Evolutionary conservation across 2,888 invertebrate species (phyloP).

Genomic region (Drosophila acutilabella): DNA sequence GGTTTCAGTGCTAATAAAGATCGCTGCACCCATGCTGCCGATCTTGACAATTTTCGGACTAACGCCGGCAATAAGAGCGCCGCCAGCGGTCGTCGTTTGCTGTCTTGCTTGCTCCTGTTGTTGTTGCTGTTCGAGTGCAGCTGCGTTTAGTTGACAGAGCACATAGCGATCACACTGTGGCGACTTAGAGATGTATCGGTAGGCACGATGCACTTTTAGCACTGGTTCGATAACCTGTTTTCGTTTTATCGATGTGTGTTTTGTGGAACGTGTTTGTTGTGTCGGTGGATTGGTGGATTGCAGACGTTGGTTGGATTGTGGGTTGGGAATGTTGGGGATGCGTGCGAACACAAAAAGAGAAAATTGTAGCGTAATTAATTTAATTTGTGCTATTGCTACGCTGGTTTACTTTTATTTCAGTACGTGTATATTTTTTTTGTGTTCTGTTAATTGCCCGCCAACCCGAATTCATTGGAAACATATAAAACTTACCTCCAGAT

Average conservation of each 20-base stretch:
- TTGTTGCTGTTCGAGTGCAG: constrained; percentile 85
- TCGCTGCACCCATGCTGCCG: constrained; percentile 91
- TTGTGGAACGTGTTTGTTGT: constrained; percentile 18
- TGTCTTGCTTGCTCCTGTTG: constrained; percentile 74
- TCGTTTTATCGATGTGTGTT: constrained; percentile 9
- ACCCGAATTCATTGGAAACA: constrained; percentile 21
- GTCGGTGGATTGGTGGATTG: constrained; percentile 34
- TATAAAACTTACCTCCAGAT: constrained; percentile 87
- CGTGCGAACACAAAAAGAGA: constrained; percentile 51
- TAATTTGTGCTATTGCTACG: constrained; percentile 59
- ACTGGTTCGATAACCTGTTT: constrained; percentile 90
- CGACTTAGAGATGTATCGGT: constrained; percentile 89
- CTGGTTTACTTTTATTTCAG: constrained; percentile 16
- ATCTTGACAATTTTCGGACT: constrained; percentile 90
- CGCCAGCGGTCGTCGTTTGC: constrained; percentile 76
- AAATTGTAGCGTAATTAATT: constrained; percentile 72
- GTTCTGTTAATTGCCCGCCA: constrained; percentile 26
- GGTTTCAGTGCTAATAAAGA: constrained; percentile 90
- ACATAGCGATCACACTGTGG: constrained; percentile 92
- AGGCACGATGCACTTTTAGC: constrained; percentile 92
- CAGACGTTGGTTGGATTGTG: constrained; percentile 22
- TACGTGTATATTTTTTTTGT: constrained; percentile 10
- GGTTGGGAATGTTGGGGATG: constrained; percentile 33
- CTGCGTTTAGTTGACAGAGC: constrained; percentile 91
- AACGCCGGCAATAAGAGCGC: constrained; percentile 88